Evolutionary conservation across 2,797 vertebrate species (phyloP).

Genomic region (Karalla daura): DNA sequence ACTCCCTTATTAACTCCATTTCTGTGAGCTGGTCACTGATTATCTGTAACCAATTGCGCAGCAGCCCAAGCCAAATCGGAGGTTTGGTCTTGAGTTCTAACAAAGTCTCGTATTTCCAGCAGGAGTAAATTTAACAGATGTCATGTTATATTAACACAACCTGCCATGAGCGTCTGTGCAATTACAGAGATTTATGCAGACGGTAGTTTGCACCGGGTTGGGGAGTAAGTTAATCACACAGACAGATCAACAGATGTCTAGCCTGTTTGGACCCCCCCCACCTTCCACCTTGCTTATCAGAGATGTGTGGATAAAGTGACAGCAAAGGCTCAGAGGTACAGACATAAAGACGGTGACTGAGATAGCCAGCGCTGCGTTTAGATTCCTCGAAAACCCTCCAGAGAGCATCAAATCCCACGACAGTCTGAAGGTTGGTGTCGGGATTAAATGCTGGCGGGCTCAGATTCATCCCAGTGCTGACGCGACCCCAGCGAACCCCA

Average conservation of each 20-base stretch:
- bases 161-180: constrained; percentile 19
- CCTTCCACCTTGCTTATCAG: constrained; percentile 31
- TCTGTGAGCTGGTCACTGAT: background rate
- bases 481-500: background rate
- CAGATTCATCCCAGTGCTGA: constrained; percentile 23
- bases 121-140: constrained; percentile 36
- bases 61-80: constrained; percentile 9
- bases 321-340: constrained; percentile 16
- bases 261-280: constrained; percentile 16
- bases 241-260: constrained; percentile 41
- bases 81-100: constrained; percentile 38
- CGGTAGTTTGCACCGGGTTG: constrained; percentile 5
- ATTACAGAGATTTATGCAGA: constrained; percentile 41
- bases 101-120: constrained; percentile 37
- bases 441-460: constrained; percentile 18
- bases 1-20: background rate
- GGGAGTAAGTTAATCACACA: constrained; percentile 13
- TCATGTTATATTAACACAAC: constrained; percentile 46
- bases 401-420: constrained; percentile 33
- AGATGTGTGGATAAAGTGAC: constrained; percentile 30
- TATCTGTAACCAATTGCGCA: background rate
- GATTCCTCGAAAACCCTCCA: constrained; percentile 22
- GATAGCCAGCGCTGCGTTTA: background rate
- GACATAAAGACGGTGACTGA: background rate
- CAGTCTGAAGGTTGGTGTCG: constrained; percentile 14